Conservation (phyloP, 1,140 invertebrate genomes). For the Lineus longissimus region DNA sequence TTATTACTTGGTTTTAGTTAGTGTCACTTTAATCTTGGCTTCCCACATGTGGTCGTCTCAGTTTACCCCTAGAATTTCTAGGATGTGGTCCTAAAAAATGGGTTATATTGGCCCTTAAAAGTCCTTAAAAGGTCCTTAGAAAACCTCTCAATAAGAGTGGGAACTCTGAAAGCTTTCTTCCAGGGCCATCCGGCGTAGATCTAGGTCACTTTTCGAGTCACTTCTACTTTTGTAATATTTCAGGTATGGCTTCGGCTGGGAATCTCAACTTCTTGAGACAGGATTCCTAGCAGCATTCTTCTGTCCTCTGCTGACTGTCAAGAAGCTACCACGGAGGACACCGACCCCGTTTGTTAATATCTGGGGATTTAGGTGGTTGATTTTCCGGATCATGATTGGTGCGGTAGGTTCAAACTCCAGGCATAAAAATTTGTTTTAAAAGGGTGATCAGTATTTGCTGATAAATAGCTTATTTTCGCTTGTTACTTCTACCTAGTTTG, state of each 20-base stretch:
- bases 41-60: too few relatives aligned
- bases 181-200: too few relatives aligned
- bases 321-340: constrained; percentile 38
- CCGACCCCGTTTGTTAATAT: constrained; percentile 47
- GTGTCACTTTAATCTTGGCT: background rate
- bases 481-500: background rate
- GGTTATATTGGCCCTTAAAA: too few relatives aligned
- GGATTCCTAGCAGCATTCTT: constrained; percentile 54
- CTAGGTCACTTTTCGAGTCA: too few relatives aligned
- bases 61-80: too few relatives aligned
- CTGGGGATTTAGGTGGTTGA: constrained; percentile 52
- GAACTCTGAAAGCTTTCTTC: too few relatives aligned
- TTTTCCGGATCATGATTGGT: constrained; percentile 56
- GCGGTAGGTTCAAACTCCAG: constrained; percentile 39
- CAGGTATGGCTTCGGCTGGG: constrained; percentile 53
- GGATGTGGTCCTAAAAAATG: too few relatives aligned
- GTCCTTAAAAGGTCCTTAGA: too few relatives aligned
- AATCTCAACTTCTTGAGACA: constrained; percentile 55
- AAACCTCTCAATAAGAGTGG: too few relatives aligned
- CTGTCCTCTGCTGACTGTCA: constrained; percentile 46
- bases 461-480: background rate
- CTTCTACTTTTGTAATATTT: constrained; percentile 15
- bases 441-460: too few relatives aligned
- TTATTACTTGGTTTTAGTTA: constrained; percentile 2
- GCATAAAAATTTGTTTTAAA: background rate